Conservation (phyloP, 23 tunicate species). For the Phallusia fumigata region DNA sequence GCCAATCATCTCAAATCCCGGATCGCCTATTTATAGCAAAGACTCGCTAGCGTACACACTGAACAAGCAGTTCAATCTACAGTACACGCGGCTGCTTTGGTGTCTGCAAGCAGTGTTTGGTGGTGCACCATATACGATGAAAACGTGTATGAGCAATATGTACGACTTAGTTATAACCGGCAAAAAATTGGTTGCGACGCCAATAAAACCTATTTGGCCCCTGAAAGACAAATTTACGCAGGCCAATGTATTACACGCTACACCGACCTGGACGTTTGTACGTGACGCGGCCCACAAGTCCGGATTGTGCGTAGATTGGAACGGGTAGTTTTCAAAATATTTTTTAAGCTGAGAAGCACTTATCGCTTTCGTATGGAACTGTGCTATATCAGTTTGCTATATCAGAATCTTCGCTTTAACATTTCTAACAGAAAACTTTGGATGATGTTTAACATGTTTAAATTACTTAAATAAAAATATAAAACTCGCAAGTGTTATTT, state of each 20-base stretch:
- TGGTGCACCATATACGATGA: slow-evolving; percentile 22
- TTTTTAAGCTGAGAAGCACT: too few species aligned
- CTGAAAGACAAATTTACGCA: background rate
- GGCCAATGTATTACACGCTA: background rate
- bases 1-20: slow-evolving; percentile 38
- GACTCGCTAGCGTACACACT: slow-evolving; percentile 21
- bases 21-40: background rate
- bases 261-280: slow-evolving; percentile 7
- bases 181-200: slow-evolving; percentile 27
- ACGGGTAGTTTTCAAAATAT: too few species aligned
- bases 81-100: slow-evolving; percentile 32
- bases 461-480: too few species aligned
- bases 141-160: slow-evolving; percentile 26
- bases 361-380: too few species aligned
- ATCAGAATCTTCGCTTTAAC: too few species aligned
- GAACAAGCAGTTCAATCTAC: slow-evolving; percentile 29
- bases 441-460: too few species aligned
- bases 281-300: background rate
- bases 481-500: too few species aligned
- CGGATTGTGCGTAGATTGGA: background rate
- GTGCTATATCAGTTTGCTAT: too few species aligned
- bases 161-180: slow-evolving; percentile 38
- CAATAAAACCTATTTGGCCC: background rate
- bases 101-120: slow-evolving; percentile 31
- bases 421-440: too few species aligned